Evolutionary conservation across 2,797 vertebrate species (phyloP).

Genomic region (Tolypeutes matacus): DNA sequence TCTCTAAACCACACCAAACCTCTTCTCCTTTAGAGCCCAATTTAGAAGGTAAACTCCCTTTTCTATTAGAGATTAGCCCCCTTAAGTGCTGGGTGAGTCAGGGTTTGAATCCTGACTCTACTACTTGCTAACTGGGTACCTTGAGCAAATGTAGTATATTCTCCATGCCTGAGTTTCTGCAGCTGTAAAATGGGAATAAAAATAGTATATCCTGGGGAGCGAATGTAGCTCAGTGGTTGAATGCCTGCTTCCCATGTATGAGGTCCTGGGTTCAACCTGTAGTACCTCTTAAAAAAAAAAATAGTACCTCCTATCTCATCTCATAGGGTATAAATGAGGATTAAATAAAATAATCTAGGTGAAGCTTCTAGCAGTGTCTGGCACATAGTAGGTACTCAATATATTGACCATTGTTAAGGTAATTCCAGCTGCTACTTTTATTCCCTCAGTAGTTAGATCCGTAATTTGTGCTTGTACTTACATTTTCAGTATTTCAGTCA

Average conservation of each 20-base stretch:
- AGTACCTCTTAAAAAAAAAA: no score
- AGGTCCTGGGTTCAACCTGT: no score
- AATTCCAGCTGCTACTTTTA: background rate
- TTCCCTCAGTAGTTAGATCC: background rate
- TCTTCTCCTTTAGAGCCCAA: background rate
- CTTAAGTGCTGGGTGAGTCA: background rate
- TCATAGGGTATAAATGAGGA: background rate
- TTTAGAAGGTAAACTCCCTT: background rate
- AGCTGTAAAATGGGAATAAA: background rate
- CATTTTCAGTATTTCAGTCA: background rate
- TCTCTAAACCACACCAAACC: background rate
- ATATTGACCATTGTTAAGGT: no score
- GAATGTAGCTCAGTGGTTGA: no score
- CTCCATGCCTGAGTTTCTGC: background rate
- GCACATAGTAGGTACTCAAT: background rate
- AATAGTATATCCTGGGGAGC: background rate
- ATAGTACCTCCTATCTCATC: background rate
- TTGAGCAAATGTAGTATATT: background rate
- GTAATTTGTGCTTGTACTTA: background rate
- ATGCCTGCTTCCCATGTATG: no score
- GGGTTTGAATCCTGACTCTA: conserved; percentile 14
- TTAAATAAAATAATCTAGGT: conserved; percentile 1
- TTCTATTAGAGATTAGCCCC: background rate
- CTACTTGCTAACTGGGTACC: background rate
- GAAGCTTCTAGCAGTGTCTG: background rate